phyloP scores from a whole-genome alignment of 2,113 vertebrate genomes.

The Pteronura brasiliensis region DNA sequence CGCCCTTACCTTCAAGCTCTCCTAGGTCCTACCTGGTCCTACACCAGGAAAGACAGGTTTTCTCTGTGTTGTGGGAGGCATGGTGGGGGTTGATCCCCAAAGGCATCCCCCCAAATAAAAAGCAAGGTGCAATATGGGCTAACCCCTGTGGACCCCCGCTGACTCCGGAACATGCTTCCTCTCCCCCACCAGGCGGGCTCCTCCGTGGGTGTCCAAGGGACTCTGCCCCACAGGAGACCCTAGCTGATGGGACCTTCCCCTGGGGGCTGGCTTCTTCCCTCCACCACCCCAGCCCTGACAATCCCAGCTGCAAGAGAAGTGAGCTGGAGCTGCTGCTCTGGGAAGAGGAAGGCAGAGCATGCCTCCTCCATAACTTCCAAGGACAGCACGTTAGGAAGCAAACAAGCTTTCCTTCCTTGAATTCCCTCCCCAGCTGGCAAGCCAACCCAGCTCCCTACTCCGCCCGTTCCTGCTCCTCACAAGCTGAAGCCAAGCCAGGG shows the following conservation, averaged over 20 bases:
- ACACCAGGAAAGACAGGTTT: not conserved
- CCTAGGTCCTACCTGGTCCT: not conserved
- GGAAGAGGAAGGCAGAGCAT: not conserved
- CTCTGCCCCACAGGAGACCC: not conserved
- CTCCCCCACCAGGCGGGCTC: not conserved
- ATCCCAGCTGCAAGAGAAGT: not conserved
- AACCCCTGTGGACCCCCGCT: not conserved
- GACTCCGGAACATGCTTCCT: no score
- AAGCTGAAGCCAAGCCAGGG: not conserved
- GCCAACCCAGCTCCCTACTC: no score
- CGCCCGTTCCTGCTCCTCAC: not conserved
- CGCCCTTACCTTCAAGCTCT: not conserved
- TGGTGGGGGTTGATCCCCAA: not conserved
- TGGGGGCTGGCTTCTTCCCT: rapidly evolving
- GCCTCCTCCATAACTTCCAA: not conserved
- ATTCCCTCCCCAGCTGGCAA: not conserved
- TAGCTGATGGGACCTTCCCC: not conserved
- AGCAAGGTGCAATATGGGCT: not conserved
- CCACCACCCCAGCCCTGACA: rapidly evolving
- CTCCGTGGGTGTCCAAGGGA: not conserved
- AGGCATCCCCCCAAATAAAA: not conserved
- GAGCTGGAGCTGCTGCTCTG: not conserved
- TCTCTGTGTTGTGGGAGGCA: not conserved
- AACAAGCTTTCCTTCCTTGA: not conserved
- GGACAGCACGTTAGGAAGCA: rapidly evolving